Evolutionary conservation across 1,140 invertebrate genomes (phyloP), one percentile per base, ranked within the genome.

Genomic region (Danaus melanippus): DNA sequence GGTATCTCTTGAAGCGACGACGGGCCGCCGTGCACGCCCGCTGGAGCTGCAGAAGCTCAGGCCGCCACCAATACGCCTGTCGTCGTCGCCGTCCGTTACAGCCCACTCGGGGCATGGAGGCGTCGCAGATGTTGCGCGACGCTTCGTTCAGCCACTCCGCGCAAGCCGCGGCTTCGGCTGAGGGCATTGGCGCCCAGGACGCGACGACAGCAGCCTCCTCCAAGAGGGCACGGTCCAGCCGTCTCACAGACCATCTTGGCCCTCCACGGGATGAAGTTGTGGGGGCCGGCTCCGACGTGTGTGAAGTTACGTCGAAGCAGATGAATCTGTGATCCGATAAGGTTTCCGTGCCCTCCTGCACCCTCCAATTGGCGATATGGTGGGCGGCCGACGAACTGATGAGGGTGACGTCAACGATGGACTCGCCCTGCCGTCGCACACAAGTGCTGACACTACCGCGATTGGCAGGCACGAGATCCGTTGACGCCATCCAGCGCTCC

Each of bases 321-420:
- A 82, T 76, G 47, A 73, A 64, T 11, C 66, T 66, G 45, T 79
- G 71, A 44, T 82, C 71, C 9, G 74, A 79, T 0, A 67, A 58
- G 0, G 73, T 71, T n/a, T 60, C 65, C 15, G 65, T 40, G 0
- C 71, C 64, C 42, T 73, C 62, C 8, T 61, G 58, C 1, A 79
- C 69, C n/a, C 61, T 39, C 74, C 74, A 77, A 0, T 47, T 53
- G 2, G 17, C 21, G 0, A 71, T 15, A n/a, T 61, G 12, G 0
- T 42, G 56, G 0, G 46, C 56, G 12, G 53, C 49, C 0, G 57
- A 12, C 0, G 53, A 63, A 41, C 53, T 65, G 0, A 62, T 62
- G 39, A 63, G 59, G 4, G 74, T 60, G 0, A 81, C n/a, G 17
- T 81, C 76, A 0, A 79, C 58, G 0, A 73, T 58, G 0, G 70